A percentile compares a stretch with the other conserved stretches of the same genome.
phyloP scores from a whole-genome alignment of 2,888 invertebrate genomes.

The Merodon equestris region DNA sequence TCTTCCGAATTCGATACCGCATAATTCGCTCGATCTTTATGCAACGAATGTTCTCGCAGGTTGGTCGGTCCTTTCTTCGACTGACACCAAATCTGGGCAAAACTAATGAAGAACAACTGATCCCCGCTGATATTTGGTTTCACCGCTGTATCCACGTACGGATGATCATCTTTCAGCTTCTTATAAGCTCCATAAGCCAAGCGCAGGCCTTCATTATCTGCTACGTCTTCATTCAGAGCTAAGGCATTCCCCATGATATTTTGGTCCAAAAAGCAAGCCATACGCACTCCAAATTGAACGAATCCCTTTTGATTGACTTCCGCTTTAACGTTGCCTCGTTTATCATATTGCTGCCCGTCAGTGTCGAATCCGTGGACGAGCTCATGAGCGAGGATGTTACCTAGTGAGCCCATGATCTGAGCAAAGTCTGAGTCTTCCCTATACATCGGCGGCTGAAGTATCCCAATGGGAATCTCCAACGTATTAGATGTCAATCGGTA shows the following conservation, averaged over 20 bases:
- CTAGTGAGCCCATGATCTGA: conserved; percentile 72
- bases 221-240: conserved; percentile 75
- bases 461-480: conserved; percentile 74
- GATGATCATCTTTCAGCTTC: conserved; percentile 21
- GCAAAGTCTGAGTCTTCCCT: conserved; percentile 62
- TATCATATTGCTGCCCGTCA: conserved; percentile 76
- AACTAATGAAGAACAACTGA: conserved; percentile 73
- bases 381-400: conserved; percentile 75
- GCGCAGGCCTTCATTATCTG: conserved; percentile 75
- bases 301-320: conserved; percentile 70
- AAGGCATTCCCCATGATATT: conserved; percentile 71
- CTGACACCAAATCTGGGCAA: conserved; percentile 76
- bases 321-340: conserved; percentile 70
- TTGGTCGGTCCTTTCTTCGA: conserved; percentile 25
- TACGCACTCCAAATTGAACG: conserved; percentile 73
- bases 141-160: not conserved
- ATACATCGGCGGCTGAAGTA: conserved; percentile 72
- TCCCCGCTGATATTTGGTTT: conserved; percentile 11
- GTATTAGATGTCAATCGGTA: conserved; percentile 74
- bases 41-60: conserved; percentile 69
- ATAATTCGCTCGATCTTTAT: conserved; percentile 75
- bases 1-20: conserved; percentile 74
- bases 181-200: conserved; percentile 72
- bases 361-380: conserved; percentile 76
- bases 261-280: conserved; percentile 72